A percentile compares a stretch with the other conserved stretches of the same genome.
These are phyloP conservation scores for Helicolenus hilgendorfi DNA, from an alignment of 2,797 vertebrate species.

Conservation along the genomic window DNA sequence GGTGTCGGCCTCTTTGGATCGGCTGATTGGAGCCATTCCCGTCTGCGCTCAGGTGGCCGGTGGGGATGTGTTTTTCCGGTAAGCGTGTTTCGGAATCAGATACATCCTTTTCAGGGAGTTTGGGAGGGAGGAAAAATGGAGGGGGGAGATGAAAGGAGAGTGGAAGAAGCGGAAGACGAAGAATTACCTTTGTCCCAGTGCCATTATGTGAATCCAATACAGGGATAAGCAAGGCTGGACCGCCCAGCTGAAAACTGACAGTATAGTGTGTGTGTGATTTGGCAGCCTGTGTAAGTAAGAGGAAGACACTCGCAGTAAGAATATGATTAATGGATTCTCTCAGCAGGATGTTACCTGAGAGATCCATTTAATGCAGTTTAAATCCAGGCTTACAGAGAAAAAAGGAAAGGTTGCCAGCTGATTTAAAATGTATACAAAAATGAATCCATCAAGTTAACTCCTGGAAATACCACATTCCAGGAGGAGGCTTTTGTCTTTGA, in stretches of 20 bases:
- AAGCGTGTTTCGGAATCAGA: slow-evolving; percentile 69
- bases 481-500: neutral
- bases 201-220: slow-evolving; percentile 76
- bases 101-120: slow-evolving; percentile 68
- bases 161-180: slow-evolving; percentile 70
- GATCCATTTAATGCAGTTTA: slow-evolving; percentile 21
- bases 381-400: slow-evolving; percentile 4
- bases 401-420: neutral
- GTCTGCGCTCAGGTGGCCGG: slow-evolving; percentile 69
- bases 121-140: slow-evolving; percentile 37
- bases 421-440: neutral
- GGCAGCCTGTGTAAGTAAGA: slow-evolving; percentile 44
- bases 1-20: slow-evolving; percentile 49
- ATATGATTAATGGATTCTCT: slow-evolving; percentile 59
- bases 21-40: slow-evolving; percentile 72
- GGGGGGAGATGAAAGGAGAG: slow-evolving; percentile 78
- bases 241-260: neutral
- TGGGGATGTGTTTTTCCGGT: slow-evolving; percentile 56
- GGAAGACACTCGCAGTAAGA: slow-evolving; percentile 32
- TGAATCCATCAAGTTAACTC: neutral
- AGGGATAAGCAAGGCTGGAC: slow-evolving; percentile 39
- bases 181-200: slow-evolving; percentile 75
- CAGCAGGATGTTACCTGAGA: slow-evolving; percentile 50
- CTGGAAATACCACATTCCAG: neutral
- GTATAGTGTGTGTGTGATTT: slow-evolving; percentile 57